Conservation (phyloP, 2,888 invertebrate genomes). For the Eurois occulta region DNA sequence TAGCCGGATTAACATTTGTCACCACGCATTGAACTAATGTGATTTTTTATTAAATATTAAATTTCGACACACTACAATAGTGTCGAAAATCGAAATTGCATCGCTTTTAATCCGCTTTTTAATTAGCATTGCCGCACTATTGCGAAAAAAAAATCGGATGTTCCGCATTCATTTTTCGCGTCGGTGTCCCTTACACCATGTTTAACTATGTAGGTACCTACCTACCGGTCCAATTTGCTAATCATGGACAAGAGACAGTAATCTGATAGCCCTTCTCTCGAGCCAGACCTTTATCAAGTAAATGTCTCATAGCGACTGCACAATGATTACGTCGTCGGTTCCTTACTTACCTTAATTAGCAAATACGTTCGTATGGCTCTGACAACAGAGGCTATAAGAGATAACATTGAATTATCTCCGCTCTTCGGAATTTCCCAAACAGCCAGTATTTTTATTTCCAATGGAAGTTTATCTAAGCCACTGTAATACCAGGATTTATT, state of each 20-base stretch:
- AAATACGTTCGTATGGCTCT: conserved; percentile 18
- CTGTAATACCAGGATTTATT: conserved; percentile 20
- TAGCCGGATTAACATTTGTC: neutral
- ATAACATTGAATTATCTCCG: conserved; percentile 29
- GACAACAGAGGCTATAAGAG: neutral
- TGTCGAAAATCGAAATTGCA: too few relatives aligned
- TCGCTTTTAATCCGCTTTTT: too few relatives aligned
- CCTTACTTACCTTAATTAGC: conserved; percentile 30
- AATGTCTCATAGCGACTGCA: conserved; percentile 18
- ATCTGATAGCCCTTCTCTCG: conserved; percentile 22
- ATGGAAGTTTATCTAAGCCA: conserved; percentile 22
- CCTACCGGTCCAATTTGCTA: conserved; percentile 17
- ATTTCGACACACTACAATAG: neutral
- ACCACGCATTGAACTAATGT: neutral
- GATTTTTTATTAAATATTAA: neutral
- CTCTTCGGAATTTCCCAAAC: conserved; percentile 4
- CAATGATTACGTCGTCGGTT: conserved; percentile 5
- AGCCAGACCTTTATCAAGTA: conserved; percentile 18
- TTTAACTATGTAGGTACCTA: neutral
- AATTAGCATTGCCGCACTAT: neutral
- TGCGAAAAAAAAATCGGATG: neutral
- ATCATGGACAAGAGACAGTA: conserved; percentile 22
- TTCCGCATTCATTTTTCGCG: neutral
- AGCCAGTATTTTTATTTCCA: conserved; percentile 15
- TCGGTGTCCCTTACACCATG: neutral